Evolutionary conservation across 1,140 invertebrate species (phyloP).

Genomic region (Cydia amplana): DNA sequence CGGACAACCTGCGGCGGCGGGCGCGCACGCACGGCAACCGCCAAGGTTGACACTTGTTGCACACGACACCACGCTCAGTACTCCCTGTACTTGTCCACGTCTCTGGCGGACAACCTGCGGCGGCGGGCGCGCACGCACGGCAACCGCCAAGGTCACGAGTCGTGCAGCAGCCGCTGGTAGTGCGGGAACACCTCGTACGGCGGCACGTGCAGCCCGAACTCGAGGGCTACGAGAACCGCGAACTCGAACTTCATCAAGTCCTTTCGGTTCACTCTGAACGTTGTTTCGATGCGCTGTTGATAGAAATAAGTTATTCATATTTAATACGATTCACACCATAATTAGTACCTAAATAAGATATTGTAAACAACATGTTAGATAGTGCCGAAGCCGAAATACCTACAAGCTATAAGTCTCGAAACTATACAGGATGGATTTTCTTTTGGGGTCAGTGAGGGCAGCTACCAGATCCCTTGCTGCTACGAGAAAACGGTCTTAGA

Average conservation of each 20-base stretch:
- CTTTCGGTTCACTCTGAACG: constrained; percentile 94
- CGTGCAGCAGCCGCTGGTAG: constrained; percentile 94
- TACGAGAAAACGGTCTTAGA: no score
- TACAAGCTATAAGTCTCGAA: no score
- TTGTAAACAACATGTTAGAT: no score
- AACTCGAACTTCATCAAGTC: constrained; percentile 96
- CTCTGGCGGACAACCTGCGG: constrained; percentile 57
- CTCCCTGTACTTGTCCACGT: constrained; percentile 36
- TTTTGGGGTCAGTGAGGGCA: no score
- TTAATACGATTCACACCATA: constrained; percentile 35
- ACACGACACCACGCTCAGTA: no score
- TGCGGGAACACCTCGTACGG: constrained; percentile 96
- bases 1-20: constrained; percentile 58
- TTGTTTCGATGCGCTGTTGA: constrained; percentile 90
- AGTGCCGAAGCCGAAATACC: no score
- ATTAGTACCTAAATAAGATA: no score
- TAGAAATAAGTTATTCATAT: constrained; percentile 41
- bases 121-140: constrained; percentile 46
- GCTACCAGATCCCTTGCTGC: no score
- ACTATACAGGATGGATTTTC: no score
- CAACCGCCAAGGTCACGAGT: constrained; percentile 83
- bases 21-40: constrained; percentile 40
- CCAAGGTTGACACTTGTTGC: constrained; percentile 56
- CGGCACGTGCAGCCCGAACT: constrained; percentile 95
- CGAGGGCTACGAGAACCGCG: constrained; percentile 95